Evolutionary conservation across 2,797 vertebrate species (phyloP), one percentile per base, ranked within the genome.

Genomic region (Diplodus sargus): DNA sequence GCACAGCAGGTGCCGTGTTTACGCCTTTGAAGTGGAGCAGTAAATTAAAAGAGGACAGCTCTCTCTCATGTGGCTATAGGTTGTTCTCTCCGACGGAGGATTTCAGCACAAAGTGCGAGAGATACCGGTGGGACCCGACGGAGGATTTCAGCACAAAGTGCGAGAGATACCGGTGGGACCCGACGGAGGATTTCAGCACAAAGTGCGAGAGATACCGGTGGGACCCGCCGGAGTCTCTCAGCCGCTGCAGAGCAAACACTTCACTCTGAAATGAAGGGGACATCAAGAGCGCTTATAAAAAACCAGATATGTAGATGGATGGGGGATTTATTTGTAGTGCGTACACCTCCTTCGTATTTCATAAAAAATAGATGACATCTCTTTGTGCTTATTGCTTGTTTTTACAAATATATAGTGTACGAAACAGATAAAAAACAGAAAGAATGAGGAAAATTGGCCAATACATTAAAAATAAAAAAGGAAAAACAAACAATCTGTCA

Each of bases 281-380:
- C 83, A 72, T 67, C 54, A 53, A 81, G 59, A 45, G 59, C 42
- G 54, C 67, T 78, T 68, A 83, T 16, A 69, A 67, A 67, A 67
- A 86, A 70, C 2, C 72, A 90, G 58, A 77, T 76, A 51, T 81
- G 80, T 51, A 79, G 78, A 64, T 85, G 61, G 73, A 39, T 66
- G 69, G 16, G 74, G 82, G 39, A 75, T 92, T 90, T 89, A 89
- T 89, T 92, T 56, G 43, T 30, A 91, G 81, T 82, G 74, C 74
- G 70, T 81, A 77, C 28, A 68, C 43, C 76, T 84, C 42, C 78
- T 82, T 56, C 39, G 74, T 54, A 81, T 84, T 77, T 75, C 57
- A 76, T 86, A 85, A 74, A 91, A 89, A 90, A 91, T 73, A 90
- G 45, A 39, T 39, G 39, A 82, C 70, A 79, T 85, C 25, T 71